Percentiles rank a stretch among this genome's conserved stretches.
Evolutionary conservation across 1,140 invertebrate genomes (phyloP).

Genomic region (Cotesia glomerata): DNA sequence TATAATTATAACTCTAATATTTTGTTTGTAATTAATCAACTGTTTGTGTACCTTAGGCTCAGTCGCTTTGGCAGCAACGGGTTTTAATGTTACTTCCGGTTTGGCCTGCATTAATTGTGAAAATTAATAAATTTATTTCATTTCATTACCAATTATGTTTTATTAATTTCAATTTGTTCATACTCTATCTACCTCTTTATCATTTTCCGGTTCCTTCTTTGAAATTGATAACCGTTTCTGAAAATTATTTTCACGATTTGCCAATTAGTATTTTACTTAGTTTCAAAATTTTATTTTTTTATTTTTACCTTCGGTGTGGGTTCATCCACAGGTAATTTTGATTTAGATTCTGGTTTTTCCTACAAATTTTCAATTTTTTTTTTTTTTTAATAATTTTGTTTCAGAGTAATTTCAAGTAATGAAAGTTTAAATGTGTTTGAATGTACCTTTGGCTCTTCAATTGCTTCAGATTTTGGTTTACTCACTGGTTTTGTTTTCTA

Average conservation of each 20-base stretch:
- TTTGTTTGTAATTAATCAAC: conserved; percentile 18
- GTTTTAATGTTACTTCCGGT: conserved; percentile 15
- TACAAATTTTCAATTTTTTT: neutral
- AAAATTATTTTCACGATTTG: conserved; percentile 7
- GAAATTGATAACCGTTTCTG: conserved; percentile 21
- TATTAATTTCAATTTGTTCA: neutral
- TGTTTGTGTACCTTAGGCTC: conserved; percentile 34
- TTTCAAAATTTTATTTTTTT: neutral
- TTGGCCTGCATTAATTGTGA: conserved; percentile 19
- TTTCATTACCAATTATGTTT: neutral
- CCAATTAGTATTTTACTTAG: neutral
- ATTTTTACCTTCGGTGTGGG: conserved; percentile 8
- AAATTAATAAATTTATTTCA: neutral
- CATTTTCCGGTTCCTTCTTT: conserved; percentile 39
- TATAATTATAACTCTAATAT: conserved; percentile 12
- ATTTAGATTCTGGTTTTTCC: neutral
- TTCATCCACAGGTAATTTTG: conserved; percentile 14
- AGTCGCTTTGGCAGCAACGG: conserved; percentile 24
- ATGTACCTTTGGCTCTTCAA: conserved; percentile 48
- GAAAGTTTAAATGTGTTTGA: neutral
- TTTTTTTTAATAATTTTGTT: neutral
- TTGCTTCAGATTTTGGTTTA: conserved; percentile 49
- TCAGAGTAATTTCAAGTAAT: neutral
- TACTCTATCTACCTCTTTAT: conserved; percentile 25
- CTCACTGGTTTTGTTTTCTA: conserved; percentile 43